Percentiles rank a stretch among this genome's conserved stretches.
phyloP scores from a whole-genome alignment of 2,888 invertebrate genomes.

The Brachypalpus laphriformis region DNA sequence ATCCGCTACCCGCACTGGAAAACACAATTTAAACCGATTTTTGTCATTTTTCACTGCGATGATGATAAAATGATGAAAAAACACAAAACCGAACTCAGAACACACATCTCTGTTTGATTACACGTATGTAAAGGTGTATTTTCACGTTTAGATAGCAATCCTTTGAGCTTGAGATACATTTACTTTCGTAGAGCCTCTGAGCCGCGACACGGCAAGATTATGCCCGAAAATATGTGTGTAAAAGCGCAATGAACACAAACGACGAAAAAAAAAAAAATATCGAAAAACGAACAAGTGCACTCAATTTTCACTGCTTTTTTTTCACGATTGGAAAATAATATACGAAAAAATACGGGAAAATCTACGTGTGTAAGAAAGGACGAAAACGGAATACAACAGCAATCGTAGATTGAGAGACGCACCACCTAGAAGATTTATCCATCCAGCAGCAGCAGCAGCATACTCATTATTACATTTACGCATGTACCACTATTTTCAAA shows the following conservation, averaged over 20 bases:
- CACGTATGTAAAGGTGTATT: slow-evolving; percentile 33
- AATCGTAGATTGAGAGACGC: slow-evolving; percentile 76
- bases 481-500: slow-evolving; percentile 73
- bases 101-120: slow-evolving; percentile 41
- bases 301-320: slow-evolving; percentile 51
- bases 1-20: slow-evolving; percentile 16
- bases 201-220: slow-evolving; percentile 47
- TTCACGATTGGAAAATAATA: slow-evolving; percentile 55
- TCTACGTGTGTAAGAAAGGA: slow-evolving; percentile 77
- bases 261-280: not conserved
- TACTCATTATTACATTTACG: slow-evolving; percentile 74
- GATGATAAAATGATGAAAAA: slow-evolving; percentile 7
- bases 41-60: slow-evolving; percentile 37
- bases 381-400: slow-evolving; percentile 77
- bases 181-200: slow-evolving; percentile 26
- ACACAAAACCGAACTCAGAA: slow-evolving; percentile 13
- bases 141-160: slow-evolving; percentile 45
- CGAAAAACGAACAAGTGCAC: not conserved
- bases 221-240: slow-evolving; percentile 37
- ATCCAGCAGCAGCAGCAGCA: slow-evolving; percentile 71
- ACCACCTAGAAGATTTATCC: slow-evolving; percentile 75
- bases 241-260: not conserved
- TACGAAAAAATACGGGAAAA: slow-evolving; percentile 69
- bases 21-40: slow-evolving; percentile 9
- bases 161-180: slow-evolving; percentile 43